Evolutionary conservation across 2,113 vertebrate genomes (phyloP).

Genomic region (Macaca mulatta): DNA sequence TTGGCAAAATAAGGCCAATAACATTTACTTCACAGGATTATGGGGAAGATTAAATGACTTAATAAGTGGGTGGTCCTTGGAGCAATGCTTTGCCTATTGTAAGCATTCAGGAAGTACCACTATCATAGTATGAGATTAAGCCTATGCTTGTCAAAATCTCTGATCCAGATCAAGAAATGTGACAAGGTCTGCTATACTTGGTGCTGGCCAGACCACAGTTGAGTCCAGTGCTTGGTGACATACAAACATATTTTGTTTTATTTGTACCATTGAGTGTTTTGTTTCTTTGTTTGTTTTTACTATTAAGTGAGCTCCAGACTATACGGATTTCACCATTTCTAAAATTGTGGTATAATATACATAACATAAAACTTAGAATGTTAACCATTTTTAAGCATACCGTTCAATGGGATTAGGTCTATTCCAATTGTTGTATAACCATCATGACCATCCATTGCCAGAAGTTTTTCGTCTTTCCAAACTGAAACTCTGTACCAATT

Average conservation of each 20-base stretch:
- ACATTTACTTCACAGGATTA: not conserved
- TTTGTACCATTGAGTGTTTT: not conserved
- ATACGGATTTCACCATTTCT: not conserved
- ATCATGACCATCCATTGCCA: not conserved
- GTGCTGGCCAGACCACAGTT: not conserved
- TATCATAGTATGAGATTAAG: not conserved
- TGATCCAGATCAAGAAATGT: not conserved
- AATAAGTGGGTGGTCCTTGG: not conserved
- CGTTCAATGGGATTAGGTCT: not conserved
- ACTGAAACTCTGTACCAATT: not conserved
- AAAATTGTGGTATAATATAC: not conserved
- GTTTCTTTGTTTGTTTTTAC: not conserved
- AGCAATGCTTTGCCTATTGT: not conserved
- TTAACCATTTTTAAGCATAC: not conserved
- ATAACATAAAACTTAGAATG: not conserved
- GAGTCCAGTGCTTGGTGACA: not conserved
- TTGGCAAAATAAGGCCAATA: not conserved
- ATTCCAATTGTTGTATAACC: not conserved
- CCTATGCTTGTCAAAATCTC: not conserved
- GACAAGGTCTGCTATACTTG: not conserved
- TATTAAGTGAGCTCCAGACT: not conserved
- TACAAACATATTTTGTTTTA: not conserved
- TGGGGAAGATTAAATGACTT: constrained; percentile 23
- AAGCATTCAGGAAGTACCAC: not conserved
- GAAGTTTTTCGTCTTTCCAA: not conserved